These are phyloP conservation scores for Mugil cephalus DNA, from an alignment of 2,113 vertebrate genomes.

Conservation along the genomic window DNA sequence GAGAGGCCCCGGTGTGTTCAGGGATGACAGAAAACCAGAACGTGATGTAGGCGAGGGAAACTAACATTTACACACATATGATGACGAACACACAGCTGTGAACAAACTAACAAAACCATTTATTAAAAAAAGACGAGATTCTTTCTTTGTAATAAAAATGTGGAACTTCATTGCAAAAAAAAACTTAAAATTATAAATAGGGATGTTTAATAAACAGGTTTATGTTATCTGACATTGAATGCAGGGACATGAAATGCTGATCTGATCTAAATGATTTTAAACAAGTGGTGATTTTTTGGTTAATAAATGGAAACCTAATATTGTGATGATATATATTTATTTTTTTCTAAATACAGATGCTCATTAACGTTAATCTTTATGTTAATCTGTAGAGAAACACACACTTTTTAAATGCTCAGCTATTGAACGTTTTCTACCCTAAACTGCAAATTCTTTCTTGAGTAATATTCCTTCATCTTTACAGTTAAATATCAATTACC, in stretches of 20 bases:
- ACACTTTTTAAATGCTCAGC: too few relatives aligned
- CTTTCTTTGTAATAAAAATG: background rate
- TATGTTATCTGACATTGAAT: background rate
- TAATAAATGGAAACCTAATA: too few relatives aligned
- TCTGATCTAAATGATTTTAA: too few relatives aligned
- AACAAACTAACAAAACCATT: constrained; percentile 13
- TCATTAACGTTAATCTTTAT: too few relatives aligned
- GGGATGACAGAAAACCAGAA: constrained; percentile 7
- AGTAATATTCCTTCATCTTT: background rate
- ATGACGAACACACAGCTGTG: constrained; percentile 17
- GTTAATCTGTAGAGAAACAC: too few relatives aligned
- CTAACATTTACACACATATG: constrained; percentile 30
- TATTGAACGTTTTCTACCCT: background rate
- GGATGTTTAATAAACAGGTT: background rate
- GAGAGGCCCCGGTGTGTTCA: constrained; percentile 38
- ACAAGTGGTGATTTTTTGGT: too few relatives aligned
- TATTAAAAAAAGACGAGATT: background rate
- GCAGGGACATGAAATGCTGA: background rate
- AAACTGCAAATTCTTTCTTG: background rate
- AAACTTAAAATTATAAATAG: too few relatives aligned
- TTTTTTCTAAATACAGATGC: too few relatives aligned
- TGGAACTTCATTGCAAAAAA: background rate
- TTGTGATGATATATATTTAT: too few relatives aligned
- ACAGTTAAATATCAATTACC: background rate
- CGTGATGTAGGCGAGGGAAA: constrained; percentile 1